Evolutionary conservation across 2,113 vertebrate genomes (phyloP), one percentile per base, ranked within the genome.

Genomic region (Ancistrus triradiatus): DNA sequence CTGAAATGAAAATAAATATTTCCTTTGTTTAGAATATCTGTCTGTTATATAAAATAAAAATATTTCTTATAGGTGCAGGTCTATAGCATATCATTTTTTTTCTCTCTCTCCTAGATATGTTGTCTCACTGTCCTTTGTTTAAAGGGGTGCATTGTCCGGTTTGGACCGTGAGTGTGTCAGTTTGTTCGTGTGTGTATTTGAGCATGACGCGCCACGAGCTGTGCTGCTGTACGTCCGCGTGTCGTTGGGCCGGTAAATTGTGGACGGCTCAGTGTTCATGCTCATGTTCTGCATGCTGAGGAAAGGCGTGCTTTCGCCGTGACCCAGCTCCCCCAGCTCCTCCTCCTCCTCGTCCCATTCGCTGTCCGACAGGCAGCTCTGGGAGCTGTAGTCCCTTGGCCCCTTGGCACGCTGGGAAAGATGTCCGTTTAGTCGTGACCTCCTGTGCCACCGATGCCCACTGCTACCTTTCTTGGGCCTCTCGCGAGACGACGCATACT

Each of bases 1-100:
- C 94, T 95, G 95, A 97, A 97, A 95, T 96, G 94, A 98, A 98
- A 98, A 98, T 98, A 98, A 98, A 95, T 93, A 95, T 97, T 97
- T 93, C 88, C 90, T 94, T 98, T 92, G 91, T 95, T 94, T 95
- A 94, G 90, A 94, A 91, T 86, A 90, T 90, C 85, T 92, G 88
- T 93, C 89, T 94, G 91, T 94, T 95, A 94, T 97, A 97, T 91
- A 98, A 95, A 98, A 98, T 96, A 98, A 97, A 95, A 95, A 95
- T 90, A 90, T 90, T 90, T 90, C 82, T 90, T 86, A 86, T 88
- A 88, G 88, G 83, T 90, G 87, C 83, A 80, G 86, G 81, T 90
- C 86, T 86, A 85, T 87, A 85, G 85, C 85, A 87, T 87, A 86
- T 84, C 71, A 51, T 59, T 64, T 52, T 57, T 69, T 33, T 63